Conservation (phyloP, 1,140 invertebrate genomes). For the Apis mellifera region DNA sequence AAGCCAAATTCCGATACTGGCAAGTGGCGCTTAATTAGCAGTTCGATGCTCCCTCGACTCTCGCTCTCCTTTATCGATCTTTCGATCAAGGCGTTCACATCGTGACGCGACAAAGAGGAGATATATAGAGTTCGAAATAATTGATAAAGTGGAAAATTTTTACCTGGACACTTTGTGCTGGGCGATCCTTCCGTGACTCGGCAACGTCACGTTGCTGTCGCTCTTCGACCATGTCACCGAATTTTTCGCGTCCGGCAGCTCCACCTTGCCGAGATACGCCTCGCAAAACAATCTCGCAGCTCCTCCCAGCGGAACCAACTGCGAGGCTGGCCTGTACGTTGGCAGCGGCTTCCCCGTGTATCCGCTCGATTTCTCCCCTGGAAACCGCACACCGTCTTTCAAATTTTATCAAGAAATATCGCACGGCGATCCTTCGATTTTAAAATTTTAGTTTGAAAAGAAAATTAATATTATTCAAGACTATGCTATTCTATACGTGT, state of each 20-base stretch:
- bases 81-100: neutral
- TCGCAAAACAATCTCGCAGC: constrained; percentile 87
- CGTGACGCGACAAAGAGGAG: no score
- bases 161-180: constrained; percentile 82
- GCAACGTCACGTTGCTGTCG: constrained; percentile 81
- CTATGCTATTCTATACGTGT: no score
- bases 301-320: constrained; percentile 81
- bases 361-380: constrained; percentile 75
- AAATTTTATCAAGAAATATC: no score
- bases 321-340: constrained; percentile 79
- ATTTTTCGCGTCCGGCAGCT: constrained; percentile 86
- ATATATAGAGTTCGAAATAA: no score
- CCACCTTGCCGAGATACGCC: constrained; percentile 88
- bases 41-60: neutral
- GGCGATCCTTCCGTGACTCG: constrained; percentile 76
- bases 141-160: constrained; percentile 22
- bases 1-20: constrained; percentile 28
- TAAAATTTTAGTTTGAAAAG: no score
- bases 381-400: constrained; percentile 26
- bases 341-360: constrained; percentile 81
- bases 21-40: constrained; percentile 33
- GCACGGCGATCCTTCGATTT: no score
- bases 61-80: neutral
- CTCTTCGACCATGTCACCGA: constrained; percentile 85
- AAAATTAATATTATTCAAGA: no score